These are phyloP conservation scores for Ailuropoda melanoleuca DNA, from an alignment of 2,113 vertebrate genomes.

Conservation along the genomic window DNA sequence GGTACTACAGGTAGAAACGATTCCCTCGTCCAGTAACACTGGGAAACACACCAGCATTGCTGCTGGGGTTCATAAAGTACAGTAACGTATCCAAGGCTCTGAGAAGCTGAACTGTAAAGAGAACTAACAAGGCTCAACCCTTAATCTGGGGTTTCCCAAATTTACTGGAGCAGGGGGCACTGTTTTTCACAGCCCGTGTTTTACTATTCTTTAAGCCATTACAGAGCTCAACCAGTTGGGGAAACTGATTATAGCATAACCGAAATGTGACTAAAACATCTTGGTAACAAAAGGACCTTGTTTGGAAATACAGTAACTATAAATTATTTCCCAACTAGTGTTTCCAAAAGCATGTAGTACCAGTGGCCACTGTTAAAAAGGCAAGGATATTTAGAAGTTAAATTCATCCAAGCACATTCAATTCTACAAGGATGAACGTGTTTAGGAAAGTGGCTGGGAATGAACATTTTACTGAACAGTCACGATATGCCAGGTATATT, in stretches of 20 bases:
- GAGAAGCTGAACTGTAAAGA: neutral
- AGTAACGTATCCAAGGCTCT: neutral
- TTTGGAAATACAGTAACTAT: neutral
- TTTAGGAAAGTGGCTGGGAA: neutral
- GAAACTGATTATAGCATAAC: neutral
- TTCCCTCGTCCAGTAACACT: neutral
- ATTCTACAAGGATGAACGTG: neutral
- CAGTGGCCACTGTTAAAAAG: neutral
- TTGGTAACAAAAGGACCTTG: neutral
- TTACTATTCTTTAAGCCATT: neutral
- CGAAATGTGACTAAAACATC: neutral
- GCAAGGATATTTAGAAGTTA: neutral
- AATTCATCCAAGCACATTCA: neutral
- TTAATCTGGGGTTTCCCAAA: constrained; percentile 14
- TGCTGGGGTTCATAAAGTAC: neutral
- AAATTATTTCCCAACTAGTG: constrained; percentile 23
- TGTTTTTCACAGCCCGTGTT: neutral
- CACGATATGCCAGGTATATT: neutral
- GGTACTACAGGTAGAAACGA: neutral
- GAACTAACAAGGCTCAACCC: neutral
- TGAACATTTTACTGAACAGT: neutral
- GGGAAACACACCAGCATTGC: neutral
- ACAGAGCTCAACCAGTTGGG: neutral
- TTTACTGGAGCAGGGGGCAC: neutral
- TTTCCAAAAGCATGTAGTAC: neutral